These are phyloP conservation scores for Ormyrus labotus DNA, from an alignment of 2,888 invertebrate species.

Conservation along the genomic window DNA sequence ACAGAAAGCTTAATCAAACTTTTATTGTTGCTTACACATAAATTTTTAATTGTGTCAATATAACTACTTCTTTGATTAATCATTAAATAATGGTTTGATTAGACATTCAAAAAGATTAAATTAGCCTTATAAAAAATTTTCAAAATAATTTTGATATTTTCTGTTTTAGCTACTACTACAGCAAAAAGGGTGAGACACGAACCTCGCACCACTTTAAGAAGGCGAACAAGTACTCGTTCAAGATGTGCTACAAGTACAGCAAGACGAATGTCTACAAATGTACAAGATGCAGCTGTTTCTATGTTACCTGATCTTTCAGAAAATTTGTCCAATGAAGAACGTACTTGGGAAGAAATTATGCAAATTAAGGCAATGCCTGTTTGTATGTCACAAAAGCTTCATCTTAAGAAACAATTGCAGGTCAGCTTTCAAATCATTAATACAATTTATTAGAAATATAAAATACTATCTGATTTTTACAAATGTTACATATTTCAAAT, in stretches of 20 bases:
- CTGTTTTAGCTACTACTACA: conserved; percentile 78
- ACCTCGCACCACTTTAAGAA: conserved; percentile 81
- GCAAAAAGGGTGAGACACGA: conserved; percentile 82
- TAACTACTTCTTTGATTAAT: too few species aligned
- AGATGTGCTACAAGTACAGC: conserved; percentile 77
- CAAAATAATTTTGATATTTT: not conserved
- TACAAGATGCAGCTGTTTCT: conserved; percentile 84
- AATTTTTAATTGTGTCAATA: too few species aligned
- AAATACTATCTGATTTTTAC: too few species aligned
- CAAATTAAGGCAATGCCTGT: conserved; percentile 90
- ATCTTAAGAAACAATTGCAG: conserved; percentile 87
- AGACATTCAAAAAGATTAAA: too few species aligned
- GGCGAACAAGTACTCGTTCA: conserved; percentile 78
- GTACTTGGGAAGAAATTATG: conserved; percentile 91
- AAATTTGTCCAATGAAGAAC: conserved; percentile 87
- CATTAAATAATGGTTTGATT: too few species aligned
- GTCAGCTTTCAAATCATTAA: conserved; percentile 73
- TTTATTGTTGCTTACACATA: too few species aligned
- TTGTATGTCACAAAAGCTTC: conserved; percentile 88
- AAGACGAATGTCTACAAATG: conserved; percentile 77
- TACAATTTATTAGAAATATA: too few species aligned
- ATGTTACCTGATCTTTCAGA: conserved; percentile 91
- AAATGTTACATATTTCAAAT: too few species aligned
- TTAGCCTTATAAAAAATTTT: too few species aligned
- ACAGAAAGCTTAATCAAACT: too few species aligned